Base-by-base conservation (phyloP, 2,888 invertebrate genomes). In the Mycalesis mineus region DNA sequence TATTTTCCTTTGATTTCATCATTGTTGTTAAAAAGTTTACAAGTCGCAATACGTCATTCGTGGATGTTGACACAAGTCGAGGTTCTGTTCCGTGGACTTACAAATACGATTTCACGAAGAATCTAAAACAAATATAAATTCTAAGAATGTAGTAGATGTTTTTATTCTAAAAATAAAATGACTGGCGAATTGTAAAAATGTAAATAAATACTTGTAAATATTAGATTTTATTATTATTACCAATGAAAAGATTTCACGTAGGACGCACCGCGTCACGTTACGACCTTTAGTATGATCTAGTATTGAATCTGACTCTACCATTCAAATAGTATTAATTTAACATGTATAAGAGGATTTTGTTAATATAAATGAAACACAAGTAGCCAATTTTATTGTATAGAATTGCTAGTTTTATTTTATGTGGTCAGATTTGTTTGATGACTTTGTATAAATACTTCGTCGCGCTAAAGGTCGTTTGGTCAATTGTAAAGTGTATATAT, bases 401-500 rank as follows among this genome's bases (percentile, higher is more conserved):
- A 55, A 61, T 47, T 58, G 58, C 58, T 58, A 58, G 52, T 51
- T 53, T 55, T 58, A 48, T 61, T 61, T 60, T 42, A 44, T 17
- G 37, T 17, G 39, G 31, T 42, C 52, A 42, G 31, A 41, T 33
- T 22, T 11, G 14, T 41, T 57, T 41, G 17, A 14, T 22, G 42
- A 41, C 55, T 56, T 67, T 66, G 50, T 57, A 57, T 52, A 57
- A 62, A 57, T 62, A 65, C 72, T 75, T 78, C 71, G 78, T 74
- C 79, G 73, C 76, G 74, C 78, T 79, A 77, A 75, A 69, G 74
- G 69, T 72, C 75, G 78, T 77, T 76, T 68, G 78, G 86, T 87
- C 85, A 86, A 87, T 84, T 88, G 88, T 88, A 88, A 84, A 88
- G 82, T 88, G 88, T 88, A 88, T 78, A 87, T 86, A 88, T 80